Conservation (phyloP, 2,888 invertebrate genomes). For the Pteria penguin region DNA sequence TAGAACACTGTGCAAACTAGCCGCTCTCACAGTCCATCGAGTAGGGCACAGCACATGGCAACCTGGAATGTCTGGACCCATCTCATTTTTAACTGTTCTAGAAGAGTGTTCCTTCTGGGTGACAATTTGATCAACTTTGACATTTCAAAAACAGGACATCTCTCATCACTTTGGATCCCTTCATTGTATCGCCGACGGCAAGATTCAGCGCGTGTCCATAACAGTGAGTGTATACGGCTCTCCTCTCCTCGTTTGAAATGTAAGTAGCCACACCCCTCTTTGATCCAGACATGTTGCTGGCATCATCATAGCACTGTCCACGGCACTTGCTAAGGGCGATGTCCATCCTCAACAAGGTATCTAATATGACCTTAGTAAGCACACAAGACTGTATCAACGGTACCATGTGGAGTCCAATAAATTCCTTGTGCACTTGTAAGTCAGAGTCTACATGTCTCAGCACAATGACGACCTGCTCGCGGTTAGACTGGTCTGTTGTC, state of each 20-base stretch:
- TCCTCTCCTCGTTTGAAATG: slow-evolving; percentile 28
- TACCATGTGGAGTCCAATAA: slow-evolving; percentile 50
- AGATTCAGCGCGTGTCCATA: slow-evolving; percentile 49
- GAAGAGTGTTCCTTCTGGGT: slow-evolving; percentile 38
- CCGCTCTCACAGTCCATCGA: slow-evolving; percentile 40
- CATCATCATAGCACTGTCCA: too few relatives aligned
- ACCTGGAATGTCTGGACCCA: slow-evolving; percentile 15
- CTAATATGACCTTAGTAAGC: slow-evolving; percentile 41
- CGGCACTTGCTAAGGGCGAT: slow-evolving; percentile 46
- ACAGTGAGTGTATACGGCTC: slow-evolving; percentile 52
- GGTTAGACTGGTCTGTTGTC: slow-evolving; percentile 53
- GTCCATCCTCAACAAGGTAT: slow-evolving; percentile 46
- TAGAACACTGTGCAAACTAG: slow-evolving; percentile 7
- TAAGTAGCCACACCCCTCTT: slow-evolving; percentile 46
- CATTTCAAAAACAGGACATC: slow-evolving; percentile 35
- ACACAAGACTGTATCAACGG: slow-evolving; percentile 35
- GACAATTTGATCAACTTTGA: slow-evolving; percentile 51
- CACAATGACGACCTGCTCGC: too few relatives aligned
- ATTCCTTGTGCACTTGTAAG: slow-evolving; percentile 55
- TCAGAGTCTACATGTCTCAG: slow-evolving; percentile 44
- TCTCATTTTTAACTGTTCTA: slow-evolving; percentile 38
- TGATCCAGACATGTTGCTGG: slow-evolving; percentile 48
- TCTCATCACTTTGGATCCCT: slow-evolving; percentile 26
- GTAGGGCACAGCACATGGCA: slow-evolving; percentile 39
- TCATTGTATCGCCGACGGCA: slow-evolving; percentile 40